A percentile compares a stretch with the other conserved stretches of the same genome.
phyloP scores from a whole-genome alignment of 1,140 invertebrate species.

The Musca vetustissima region DNA sequence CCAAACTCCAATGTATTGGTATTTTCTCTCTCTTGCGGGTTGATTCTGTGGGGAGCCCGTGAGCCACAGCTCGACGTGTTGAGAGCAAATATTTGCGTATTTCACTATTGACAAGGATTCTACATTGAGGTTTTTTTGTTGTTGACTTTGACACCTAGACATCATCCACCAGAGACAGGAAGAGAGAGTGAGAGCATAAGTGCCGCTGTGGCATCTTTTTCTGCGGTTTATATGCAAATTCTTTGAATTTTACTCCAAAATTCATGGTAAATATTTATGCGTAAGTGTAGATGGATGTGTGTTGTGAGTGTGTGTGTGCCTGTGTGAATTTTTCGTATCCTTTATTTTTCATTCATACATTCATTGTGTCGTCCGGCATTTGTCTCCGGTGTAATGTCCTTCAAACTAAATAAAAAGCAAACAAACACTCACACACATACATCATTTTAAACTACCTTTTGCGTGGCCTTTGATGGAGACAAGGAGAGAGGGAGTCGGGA shows the following conservation, averaged over 20 bases:
- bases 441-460: too few species aligned
- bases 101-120: too few species aligned
- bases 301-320: neutral
- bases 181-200: neutral
- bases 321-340: neutral
- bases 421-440: too few species aligned
- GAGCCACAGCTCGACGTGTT: too few species aligned
- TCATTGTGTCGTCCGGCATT: neutral
- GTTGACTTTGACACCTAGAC: neutral
- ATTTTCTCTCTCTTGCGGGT: neutral
- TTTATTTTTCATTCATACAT: constrained; percentile 19
- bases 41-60: neutral
- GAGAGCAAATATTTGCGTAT: too few species aligned
- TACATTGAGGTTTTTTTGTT: neutral
- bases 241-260: constrained; percentile 2
- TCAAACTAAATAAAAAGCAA: constrained; percentile 7
- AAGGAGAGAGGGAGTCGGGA: too few species aligned
- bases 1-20: neutral
- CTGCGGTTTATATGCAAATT: constrained; percentile 2
- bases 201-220: neutral
- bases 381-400: constrained; percentile 20
- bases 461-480: too few species aligned
- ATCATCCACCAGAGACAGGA: neutral
- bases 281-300: neutral
- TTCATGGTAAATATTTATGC: too few species aligned